Conservation (phyloP, 2,113 vertebrate species). For the Beaufortia kweichowensis region DNA sequence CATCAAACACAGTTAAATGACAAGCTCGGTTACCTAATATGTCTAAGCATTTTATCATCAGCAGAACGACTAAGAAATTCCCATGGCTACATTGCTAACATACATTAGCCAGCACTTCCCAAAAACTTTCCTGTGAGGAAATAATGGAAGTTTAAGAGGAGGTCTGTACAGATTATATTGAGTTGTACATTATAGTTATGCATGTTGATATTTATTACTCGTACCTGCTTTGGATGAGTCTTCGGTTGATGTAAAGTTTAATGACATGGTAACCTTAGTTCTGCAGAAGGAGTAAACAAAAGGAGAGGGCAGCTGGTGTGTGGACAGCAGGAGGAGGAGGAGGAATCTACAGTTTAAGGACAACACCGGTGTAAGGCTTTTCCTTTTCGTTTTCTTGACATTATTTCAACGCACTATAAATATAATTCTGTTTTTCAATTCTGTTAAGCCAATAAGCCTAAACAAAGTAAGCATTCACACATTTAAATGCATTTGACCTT, state of each 20-base stretch:
- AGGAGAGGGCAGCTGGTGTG: constrained; percentile 46
- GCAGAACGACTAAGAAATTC: constrained; percentile 6
- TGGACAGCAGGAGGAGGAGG: constrained; percentile 45
- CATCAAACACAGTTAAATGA: background rate
- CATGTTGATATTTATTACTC: background rate
- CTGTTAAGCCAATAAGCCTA: too few species aligned
- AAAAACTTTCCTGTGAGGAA: constrained; percentile 15
- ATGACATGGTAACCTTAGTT: constrained; percentile 32
- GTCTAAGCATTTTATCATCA: background rate
- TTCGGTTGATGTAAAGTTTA: background rate
- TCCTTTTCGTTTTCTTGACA: background rate
- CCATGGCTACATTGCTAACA: constrained; percentile 37
- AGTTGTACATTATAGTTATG: background rate
- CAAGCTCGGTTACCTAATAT: background rate
- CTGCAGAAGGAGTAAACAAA: constrained; percentile 51
- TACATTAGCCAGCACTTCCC: constrained; percentile 29
- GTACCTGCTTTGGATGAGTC: constrained; percentile 16
- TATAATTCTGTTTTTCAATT: too few species aligned
- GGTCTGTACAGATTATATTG: background rate
- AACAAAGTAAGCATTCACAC: too few species aligned
- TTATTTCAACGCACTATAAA: background rate
- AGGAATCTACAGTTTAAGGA: constrained; percentile 36
- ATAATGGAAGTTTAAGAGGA: background rate
- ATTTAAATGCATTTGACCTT: too few species aligned
- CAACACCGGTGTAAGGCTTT: background rate